These are phyloP conservation scores for Chelmon rostratus DNA, from an alignment of 2,797 vertebrate genomes.

Conservation along the genomic window DNA sequence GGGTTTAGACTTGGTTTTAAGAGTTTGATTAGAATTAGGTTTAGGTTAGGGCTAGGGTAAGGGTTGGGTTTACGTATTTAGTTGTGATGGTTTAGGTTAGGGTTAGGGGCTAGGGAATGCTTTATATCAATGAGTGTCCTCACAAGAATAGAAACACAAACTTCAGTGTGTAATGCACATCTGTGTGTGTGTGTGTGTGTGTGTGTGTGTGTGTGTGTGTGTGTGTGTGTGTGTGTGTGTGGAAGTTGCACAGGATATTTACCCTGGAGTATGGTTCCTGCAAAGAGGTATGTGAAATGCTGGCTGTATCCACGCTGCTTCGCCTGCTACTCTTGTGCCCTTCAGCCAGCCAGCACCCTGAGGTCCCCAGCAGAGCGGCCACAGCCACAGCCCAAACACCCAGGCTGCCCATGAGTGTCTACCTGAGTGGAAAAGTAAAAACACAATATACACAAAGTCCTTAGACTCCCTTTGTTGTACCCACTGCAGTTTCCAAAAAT, in stretches of 20 bases:
- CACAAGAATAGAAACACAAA: too few relatives aligned
- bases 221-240: not conserved
- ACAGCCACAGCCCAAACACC: conserved; percentile 87
- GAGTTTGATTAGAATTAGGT: too few relatives aligned
- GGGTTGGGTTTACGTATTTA: too few relatives aligned
- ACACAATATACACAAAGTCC: conserved; percentile 38
- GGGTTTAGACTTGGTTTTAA: too few relatives aligned
- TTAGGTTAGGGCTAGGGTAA: too few relatives aligned
- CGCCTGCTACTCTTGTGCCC: conserved; percentile 76
- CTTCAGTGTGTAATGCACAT: too few relatives aligned
- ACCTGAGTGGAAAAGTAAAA: conserved; percentile 76
- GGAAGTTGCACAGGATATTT: conserved; percentile 51
- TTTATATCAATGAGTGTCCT: too few relatives aligned
- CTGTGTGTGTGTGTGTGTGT: not conserved
- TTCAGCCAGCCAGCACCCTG: conserved; percentile 78
- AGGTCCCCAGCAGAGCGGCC: conserved; percentile 87
- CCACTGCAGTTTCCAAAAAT: not conserved
- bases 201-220: not conserved
- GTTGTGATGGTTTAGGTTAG: too few relatives aligned
- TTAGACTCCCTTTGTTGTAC: conserved; percentile 16
- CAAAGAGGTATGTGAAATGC: conserved; percentile 55
- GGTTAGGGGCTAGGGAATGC: too few relatives aligned
- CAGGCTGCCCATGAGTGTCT: conserved; percentile 87
- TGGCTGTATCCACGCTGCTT: conserved; percentile 77
- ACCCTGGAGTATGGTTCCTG: conserved; percentile 84